Evolutionary conservation across 30 jellyfish, hydroid and myxozoan genomes (phyloP).

Genomic region (Catostylus mosaicus): DNA sequence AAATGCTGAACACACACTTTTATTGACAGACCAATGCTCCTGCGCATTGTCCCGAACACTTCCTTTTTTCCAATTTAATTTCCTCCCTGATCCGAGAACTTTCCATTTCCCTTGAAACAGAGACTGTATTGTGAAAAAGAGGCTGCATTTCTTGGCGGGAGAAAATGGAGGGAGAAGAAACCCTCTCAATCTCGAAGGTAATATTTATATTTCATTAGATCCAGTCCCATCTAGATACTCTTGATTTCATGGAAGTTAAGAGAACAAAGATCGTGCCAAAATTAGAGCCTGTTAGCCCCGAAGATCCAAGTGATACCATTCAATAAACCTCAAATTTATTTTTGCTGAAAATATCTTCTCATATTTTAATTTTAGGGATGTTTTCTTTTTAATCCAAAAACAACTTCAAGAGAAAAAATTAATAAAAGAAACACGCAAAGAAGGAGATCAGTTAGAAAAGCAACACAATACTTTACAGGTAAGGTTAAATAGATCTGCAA

Average conservation of each 20-base stretch:
- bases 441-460: constrained; percentile 26
- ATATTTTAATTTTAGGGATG: constrained; percentile 27
- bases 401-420: neutral
- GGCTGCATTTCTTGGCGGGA: constrained; percentile 11
- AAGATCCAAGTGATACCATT: no score
- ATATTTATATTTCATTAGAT: no score
- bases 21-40: neutral
- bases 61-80: no score
- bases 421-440: neutral
- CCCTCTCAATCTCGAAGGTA: constrained; percentile 47
- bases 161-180: constrained; percentile 13
- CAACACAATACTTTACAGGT: constrained; percentile 47
- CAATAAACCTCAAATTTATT: no score
- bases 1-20: neutral
- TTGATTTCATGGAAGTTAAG: no score
- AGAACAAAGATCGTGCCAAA: no score
- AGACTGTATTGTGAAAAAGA: neutral
- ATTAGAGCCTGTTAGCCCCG: no score
- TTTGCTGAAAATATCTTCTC: neutral
- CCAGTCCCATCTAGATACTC: no score
- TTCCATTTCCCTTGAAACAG: no score
- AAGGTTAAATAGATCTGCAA: no score
- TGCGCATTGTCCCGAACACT: no score
- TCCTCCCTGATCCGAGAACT: no score
- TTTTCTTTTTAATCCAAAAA: constrained; percentile 34